Conservation (phyloP, 1,140 invertebrate species). For the Orchestia grillus region DNA sequence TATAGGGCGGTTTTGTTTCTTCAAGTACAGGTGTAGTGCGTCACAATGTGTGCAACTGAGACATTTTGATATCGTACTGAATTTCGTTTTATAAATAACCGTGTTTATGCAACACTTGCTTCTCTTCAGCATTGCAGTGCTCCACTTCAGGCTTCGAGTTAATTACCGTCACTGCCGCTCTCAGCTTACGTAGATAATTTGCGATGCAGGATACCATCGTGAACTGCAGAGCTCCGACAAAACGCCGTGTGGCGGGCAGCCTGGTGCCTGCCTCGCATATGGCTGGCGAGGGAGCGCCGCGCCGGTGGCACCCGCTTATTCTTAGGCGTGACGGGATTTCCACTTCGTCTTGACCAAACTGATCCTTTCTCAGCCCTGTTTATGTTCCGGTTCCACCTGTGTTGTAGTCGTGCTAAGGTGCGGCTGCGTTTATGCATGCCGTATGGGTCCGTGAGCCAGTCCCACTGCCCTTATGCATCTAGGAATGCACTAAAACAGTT, state of each 20-base stretch:
- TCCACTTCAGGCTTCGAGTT: neutral
- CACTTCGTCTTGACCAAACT: neutral
- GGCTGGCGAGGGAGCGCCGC: neutral
- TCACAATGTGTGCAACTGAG: too few species aligned
- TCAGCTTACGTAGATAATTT: neutral
- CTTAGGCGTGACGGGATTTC: neutral
- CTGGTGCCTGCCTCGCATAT: neutral
- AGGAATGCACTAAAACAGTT: neutral
- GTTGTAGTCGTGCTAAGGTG: neutral
- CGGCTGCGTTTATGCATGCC: neutral
- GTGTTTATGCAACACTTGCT: neutral
- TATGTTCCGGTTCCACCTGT: neutral
- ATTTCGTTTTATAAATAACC: too few species aligned
- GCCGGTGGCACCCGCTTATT: neutral
- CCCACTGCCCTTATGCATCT: neutral
- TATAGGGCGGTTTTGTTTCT: too few species aligned
- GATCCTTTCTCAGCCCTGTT: neutral
- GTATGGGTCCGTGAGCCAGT: neutral
- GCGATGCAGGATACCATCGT: neutral
- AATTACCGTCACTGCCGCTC: neutral
- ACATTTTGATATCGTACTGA: too few species aligned
- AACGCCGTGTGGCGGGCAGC: neutral
- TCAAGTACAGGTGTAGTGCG: too few species aligned
- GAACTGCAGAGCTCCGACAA: neutral
- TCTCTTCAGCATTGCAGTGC: neutral